Percentiles rank a stretch among this genome's conserved stretches.
Conservation (phyloP, 2,888 invertebrate genomes). For the Mesorhabditis spiculigera region DNA sequence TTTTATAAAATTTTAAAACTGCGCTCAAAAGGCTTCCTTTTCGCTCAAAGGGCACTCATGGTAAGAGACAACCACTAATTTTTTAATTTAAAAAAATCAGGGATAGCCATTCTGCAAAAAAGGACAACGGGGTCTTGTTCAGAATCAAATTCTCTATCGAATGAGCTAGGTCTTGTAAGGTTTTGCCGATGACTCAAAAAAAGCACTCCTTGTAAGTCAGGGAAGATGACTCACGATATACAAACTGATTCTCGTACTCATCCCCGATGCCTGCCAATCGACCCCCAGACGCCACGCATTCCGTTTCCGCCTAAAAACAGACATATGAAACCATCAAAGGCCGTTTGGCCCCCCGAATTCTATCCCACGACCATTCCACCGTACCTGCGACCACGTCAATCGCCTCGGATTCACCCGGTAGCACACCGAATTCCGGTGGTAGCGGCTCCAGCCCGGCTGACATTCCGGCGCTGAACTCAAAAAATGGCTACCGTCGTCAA, state of each 20-base stretch:
- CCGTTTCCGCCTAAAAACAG: neutral
- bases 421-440: neutral
- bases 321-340: neutral
- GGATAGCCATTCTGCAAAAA: too few relatives aligned
- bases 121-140: too few relatives aligned
- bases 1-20: too few relatives aligned
- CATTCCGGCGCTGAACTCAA: neutral
- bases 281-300: neutral
- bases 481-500: too few relatives aligned
- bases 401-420: conserved; percentile 1
- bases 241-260: conserved; percentile 6
- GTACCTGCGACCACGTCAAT: conserved; percentile 1
- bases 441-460: neutral
- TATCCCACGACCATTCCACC: neutral
- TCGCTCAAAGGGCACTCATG: too few relatives aligned
- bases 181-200: too few relatives aligned
- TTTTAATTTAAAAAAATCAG: too few relatives aligned
- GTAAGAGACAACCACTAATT: too few relatives aligned
- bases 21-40: too few relatives aligned
- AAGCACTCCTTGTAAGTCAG: too few relatives aligned
- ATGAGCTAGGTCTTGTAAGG: too few relatives aligned
- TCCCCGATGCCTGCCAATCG: neutral
- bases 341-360: neutral
- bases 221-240: neutral
- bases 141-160: too few relatives aligned